Evolutionary conservation across 2,888 invertebrate genomes (phyloP).

Genomic region (Blastobasis lacticolella): DNA sequence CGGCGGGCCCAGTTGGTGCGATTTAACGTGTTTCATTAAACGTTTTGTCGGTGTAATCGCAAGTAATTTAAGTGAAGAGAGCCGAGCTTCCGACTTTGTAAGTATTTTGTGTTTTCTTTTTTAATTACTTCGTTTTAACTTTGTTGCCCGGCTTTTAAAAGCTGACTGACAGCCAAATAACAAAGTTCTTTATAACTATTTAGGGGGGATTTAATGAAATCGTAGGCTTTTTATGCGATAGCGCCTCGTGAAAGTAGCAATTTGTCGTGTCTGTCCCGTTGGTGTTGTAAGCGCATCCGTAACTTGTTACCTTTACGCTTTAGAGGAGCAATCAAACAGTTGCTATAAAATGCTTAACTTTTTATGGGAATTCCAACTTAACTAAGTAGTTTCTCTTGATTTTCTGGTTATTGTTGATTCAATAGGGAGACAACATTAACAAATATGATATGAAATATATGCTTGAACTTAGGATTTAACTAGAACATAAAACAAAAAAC

Average conservation of each 20-base stretch:
- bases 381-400: too few species aligned
- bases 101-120: slow-evolving; percentile 74
- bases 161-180: slow-evolving; percentile 73
- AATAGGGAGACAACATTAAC: too few species aligned
- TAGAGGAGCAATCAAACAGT: too few species aligned
- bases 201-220: slow-evolving; percentile 65
- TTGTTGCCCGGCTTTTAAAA: slow-evolving; percentile 70
- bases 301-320: too few species aligned
- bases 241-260: slow-evolving; percentile 38
- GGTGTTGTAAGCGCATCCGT: too few species aligned
- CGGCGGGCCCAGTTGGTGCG: slow-evolving; percentile 61
- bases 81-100: slow-evolving; percentile 72
- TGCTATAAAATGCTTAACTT: too few species aligned
- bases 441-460: too few species aligned
- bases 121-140: slow-evolving; percentile 75
- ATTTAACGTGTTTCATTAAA: slow-evolving; percentile 73
- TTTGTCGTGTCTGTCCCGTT: slow-evolving; percentile 20
- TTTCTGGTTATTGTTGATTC: too few species aligned
- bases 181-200: slow-evolving; percentile 70
- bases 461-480: too few species aligned
- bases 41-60: slow-evolving; percentile 74
- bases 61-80: slow-evolving; percentile 74
- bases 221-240: slow-evolving; percentile 52
- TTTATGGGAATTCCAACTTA: too few species aligned
- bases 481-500: too few species aligned